A percentile compares a stretch with the other conserved stretches of the same genome.
Conservation (phyloP, 2,113 vertebrate genomes). For the Myrmecobius fasciatus region DNA sequence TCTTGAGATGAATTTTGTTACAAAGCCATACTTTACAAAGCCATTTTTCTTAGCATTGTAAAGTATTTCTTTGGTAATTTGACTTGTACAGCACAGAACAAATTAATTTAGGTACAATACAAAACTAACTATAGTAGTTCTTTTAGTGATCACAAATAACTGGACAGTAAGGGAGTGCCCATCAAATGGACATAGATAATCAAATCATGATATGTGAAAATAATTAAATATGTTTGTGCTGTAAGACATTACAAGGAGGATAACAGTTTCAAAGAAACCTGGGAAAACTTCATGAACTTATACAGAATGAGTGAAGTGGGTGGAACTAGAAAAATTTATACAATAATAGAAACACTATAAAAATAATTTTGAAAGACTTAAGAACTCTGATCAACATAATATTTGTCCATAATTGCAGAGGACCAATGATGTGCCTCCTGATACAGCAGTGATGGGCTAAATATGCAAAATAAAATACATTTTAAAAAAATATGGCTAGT, state of each 20-base stretch:
- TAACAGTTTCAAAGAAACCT: background rate
- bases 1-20: too few relatives aligned
- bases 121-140: background rate
- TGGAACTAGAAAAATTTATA: background rate
- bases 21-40: too few relatives aligned
- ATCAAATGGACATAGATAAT: background rate
- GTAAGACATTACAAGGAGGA: background rate
- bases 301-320: background rate
- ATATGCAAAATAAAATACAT: too few relatives aligned
- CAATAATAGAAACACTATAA: background rate
- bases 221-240: background rate
- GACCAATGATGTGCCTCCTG: too few relatives aligned
- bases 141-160: background rate
- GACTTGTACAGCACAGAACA: background rate
- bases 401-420: too few relatives aligned
- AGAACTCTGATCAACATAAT: background rate
- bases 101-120: background rate
- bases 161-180: background rate
- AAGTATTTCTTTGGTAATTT: background rate
- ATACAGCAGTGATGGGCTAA: too few relatives aligned
- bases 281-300: background rate
- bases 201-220: background rate
- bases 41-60: background rate
- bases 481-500: background rate
- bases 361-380: background rate